Base-by-base conservation (phyloP, 2,113 vertebrate species). In the Pycnonotus jocosus region DNA sequence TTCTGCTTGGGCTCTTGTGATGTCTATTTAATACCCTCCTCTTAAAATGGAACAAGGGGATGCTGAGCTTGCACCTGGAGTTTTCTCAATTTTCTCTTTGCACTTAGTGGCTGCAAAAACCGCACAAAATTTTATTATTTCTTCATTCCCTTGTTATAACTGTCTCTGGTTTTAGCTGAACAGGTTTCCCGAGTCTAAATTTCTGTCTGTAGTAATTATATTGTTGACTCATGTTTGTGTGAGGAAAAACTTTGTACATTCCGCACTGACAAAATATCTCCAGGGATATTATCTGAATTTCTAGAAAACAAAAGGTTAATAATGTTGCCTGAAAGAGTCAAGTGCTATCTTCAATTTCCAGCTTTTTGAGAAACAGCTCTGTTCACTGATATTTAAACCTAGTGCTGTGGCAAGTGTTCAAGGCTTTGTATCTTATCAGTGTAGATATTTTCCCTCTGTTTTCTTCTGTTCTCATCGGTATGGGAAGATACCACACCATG, bases 51-150 rank as follows among this genome's bases (percentile, higher is more conserved):
- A 85, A 16, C 16, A 69, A 88, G 40, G 4, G 20, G 42, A 44
- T 81, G 80, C 72, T 95, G 86, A 91, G 51, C 73, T 93, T 92
- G 91, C 69, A 84, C 51, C 72, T 91, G 65, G 45, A 94, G 31
- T 71, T 74, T 48, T 88, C 69, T 94, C 3, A 1, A 57, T 60
- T 82, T 90, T 82, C 48, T 68, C 38, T 81, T 74, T 42, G 24
- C 22, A 50, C 9, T 80, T 65, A 71, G 33, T 56, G 56, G 27
- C 44, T 92, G 57, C 66, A 93, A 37, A 70, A 73, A 64, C 4
- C 48, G 37, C 15, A 58, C 2, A 31, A 56, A 62, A 78, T n/a
- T 60, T 84, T 51, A 58, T 44, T 16, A 42, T 56, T 30, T 10
- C 81, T 86, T 88, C 1, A 7, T 54, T 54, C 51, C 20, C 6